These are phyloP conservation scores for Dasyornis broadbenti DNA, from an alignment of 2,113 vertebrate species.

Conservation along the genomic window DNA sequence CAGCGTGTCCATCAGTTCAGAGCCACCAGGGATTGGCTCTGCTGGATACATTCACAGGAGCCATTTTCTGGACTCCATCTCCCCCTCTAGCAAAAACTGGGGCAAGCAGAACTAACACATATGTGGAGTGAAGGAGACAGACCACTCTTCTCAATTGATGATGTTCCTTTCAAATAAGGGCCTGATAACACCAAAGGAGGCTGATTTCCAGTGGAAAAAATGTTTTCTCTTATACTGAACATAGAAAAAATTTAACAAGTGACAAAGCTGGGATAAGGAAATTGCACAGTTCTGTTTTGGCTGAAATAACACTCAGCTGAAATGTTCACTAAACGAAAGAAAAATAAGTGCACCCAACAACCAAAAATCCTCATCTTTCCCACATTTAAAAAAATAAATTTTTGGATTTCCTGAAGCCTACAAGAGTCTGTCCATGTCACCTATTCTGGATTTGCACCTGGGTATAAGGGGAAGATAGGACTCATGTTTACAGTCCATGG, in stretches of 20 bases:
- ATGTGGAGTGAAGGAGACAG: background rate
- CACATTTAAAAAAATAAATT: background rate
- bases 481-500: background rate
- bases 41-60: too few species aligned
- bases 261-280: background rate
- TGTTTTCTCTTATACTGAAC: background rate
- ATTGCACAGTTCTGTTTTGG: background rate
- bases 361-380: background rate
- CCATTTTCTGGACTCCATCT: too few species aligned
- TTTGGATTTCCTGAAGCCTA: background rate
- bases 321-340: background rate
- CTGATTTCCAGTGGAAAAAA: background rate
- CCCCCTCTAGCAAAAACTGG: too few species aligned
- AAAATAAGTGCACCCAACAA: background rate
- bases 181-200: background rate
- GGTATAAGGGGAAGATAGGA: background rate
- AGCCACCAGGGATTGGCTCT: too few species aligned
- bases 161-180: background rate
- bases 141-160: accelerated
- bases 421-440: background rate
- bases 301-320: background rate
- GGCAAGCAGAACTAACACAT: too few species aligned
- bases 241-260: background rate
- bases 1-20: too few species aligned
- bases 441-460: background rate